Percentiles rank a stretch among this genome's conserved stretches.
Evolutionary conservation across 1,140 invertebrate species (phyloP).

Genomic region (Augochlora pura): DNA sequence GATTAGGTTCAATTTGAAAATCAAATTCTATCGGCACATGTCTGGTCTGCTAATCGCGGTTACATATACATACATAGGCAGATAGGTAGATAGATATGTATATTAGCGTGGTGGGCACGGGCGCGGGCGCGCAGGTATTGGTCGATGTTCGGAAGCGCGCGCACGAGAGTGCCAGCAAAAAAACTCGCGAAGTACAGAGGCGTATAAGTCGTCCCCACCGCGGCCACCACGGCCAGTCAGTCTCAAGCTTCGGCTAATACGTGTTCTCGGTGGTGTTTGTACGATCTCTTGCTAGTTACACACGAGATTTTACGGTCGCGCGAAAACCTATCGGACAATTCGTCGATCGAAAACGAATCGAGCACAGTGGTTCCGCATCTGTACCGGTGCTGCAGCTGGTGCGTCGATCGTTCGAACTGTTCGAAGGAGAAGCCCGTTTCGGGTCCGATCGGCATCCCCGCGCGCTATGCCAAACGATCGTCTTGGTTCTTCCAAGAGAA

Average conservation of each 20-base stretch:
- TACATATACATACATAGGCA: background rate
- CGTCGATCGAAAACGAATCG: background rate
- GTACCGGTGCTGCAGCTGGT: too few relatives aligned
- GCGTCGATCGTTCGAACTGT: background rate
- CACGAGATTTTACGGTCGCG: background rate
- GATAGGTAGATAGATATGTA: too few relatives aligned
- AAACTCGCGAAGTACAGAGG: constrained; percentile 30
- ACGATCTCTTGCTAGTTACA: background rate
- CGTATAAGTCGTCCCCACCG: constrained; percentile 48
- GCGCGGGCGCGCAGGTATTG: constrained; percentile 12
- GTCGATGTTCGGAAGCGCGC: constrained; percentile 25
- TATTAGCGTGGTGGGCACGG: too few relatives aligned
- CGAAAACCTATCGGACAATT: too few relatives aligned
- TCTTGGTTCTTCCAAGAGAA: background rate
- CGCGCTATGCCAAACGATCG: constrained; percentile 12
- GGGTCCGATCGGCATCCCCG: too few relatives aligned
- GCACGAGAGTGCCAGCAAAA: constrained; percentile 12
- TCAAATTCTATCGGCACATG: constrained; percentile 2
- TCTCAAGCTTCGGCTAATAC: constrained; percentile 23
- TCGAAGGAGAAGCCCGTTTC: too few relatives aligned
- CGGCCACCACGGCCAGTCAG: constrained; percentile 40
- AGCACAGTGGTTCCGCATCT: too few relatives aligned
- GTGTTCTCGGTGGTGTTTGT: constrained; percentile 13
- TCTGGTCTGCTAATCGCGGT: background rate
- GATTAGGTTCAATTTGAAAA: constrained; percentile 13